Percentiles rank a stretch among this genome's conserved stretches.
Evolutionary conservation across 2,113 vertebrate species (phyloP).

Genomic region (Pantherophis guttatus): DNA sequence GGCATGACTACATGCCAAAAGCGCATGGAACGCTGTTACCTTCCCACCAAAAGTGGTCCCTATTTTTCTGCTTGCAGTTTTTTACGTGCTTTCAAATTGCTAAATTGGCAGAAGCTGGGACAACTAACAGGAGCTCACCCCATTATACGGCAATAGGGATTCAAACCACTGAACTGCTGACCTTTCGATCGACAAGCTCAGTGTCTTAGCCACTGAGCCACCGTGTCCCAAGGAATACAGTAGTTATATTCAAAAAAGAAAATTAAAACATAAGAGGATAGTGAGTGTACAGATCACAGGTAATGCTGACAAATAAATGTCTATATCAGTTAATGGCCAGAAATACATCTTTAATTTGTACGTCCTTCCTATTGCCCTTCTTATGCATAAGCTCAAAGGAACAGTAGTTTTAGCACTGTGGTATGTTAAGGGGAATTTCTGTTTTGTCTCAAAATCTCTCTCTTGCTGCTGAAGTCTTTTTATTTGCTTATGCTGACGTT

Average conservation of each 20-base stretch:
- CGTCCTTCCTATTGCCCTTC: background rate
- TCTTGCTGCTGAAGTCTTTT: conserved; percentile 36
- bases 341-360: background rate
- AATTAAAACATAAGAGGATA: background rate
- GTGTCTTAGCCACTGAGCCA: no score
- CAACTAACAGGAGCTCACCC: no score
- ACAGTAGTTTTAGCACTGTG: conserved; percentile 18
- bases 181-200: no score
- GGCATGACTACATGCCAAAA: no score
- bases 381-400: conserved; percentile 9
- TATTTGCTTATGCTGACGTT: conserved; percentile 54
- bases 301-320: background rate
- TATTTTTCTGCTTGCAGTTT: no score
- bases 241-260: background rate
- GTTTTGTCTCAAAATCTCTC: background rate
- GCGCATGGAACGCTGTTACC: no score
- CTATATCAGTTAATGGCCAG: background rate
- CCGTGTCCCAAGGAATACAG: background rate
- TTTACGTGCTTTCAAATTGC: no score
- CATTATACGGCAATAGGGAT: no score
- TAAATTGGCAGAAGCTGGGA: no score
- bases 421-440: conserved; percentile 43
- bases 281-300: background rate
- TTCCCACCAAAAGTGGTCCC: no score
- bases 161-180: no score